Conservation (phyloP, 2,797 vertebrate genomes). For the Paramormyrops hopkinsi region DNA sequence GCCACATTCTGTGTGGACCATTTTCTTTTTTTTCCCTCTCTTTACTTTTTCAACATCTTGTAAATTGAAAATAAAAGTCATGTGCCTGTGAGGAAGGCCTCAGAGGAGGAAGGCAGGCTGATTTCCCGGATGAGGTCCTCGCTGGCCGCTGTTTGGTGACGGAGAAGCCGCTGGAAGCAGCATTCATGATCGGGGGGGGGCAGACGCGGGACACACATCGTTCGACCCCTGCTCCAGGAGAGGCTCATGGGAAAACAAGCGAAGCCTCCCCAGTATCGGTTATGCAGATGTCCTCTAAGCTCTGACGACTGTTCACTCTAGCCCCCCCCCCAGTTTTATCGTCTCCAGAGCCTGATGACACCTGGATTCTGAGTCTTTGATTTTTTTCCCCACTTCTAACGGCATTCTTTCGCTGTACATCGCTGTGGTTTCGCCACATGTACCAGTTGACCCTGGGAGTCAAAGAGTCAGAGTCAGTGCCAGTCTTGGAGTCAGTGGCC, state of each 20-base stretch:
- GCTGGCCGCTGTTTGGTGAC: constrained; percentile 21
- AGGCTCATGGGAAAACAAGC: constrained; percentile 14
- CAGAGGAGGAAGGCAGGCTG: background rate
- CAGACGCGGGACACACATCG: background rate
- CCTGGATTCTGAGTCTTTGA: background rate
- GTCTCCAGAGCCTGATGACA: constrained; percentile 6
- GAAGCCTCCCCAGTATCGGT: constrained; percentile 12
- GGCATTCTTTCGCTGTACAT: background rate
- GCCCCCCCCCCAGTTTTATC: constrained; percentile 3
- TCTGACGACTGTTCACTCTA: background rate
- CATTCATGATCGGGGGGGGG: constrained; percentile 17
- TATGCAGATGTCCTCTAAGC: constrained; percentile 22
- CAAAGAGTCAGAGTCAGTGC: background rate
- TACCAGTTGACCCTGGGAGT: background rate
- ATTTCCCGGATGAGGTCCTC: constrained; percentile 31
- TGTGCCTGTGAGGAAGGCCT: background rate
- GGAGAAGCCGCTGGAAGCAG: constrained; percentile 32
- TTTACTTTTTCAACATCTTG: background rate
- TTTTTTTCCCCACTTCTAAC: background rate
- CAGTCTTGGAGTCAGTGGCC: background rate
- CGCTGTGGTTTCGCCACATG: too few relatives aligned
- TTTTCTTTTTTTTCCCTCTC: background rate
- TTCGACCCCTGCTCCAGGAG: constrained; percentile 7
- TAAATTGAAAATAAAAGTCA: constrained; percentile 8
- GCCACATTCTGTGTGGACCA: background rate